Base-by-base conservation (phyloP, 2,113 vertebrate species). In the Ahaetulla prasina region DNA sequence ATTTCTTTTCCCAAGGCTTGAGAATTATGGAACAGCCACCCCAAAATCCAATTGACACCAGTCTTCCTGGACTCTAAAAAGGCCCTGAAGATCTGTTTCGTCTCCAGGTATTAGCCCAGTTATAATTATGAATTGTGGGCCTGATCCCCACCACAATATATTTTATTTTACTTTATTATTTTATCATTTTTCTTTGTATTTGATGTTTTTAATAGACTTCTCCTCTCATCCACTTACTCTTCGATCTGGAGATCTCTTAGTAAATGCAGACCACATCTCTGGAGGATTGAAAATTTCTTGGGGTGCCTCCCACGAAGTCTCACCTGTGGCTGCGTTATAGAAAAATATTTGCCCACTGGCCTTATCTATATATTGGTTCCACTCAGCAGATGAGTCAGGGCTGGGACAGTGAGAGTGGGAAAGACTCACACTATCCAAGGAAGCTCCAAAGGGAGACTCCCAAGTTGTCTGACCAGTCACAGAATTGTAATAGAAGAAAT, bases 301-400 rank as follows among this genome's bases (percentile, higher is more conserved):
- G 35, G 97, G 96, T 0, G 98, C 98, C n/a, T 99, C 98, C 99
- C 99, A 99, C 92, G 98, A 98, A 4, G 98, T 98, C 96, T 99
- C 98, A 53, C 99, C 98, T 1, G 99, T 99, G 92, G 98, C 97
- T 0, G 97, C 91, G 95, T 99, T 99, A 96, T 99, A 99, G 98
- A 98, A 99, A 95, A 99, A 99, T 25, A 98, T 97, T 35, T 96
- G 97, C 85, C 98, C 98, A 74, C 98, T 98, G 93, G 85, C 97
- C 95, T 98, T 98, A 88, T 99, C 99, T 97, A 98, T 90, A 91
- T 98, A 93, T 95, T 98, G 97, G 92, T 98, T 98, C 99, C 99
- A 99, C 91, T 97, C 97, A 60, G 93, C 93, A 89, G 92, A 88
- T 84, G 95, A 91, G 91, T 93, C 95, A 43, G 89, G 96, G 94